Percentiles rank a stretch among this genome's conserved stretches.
Evolutionary conservation across 2,113 vertebrate genomes (phyloP).

Genomic region (Myiozetetes cayanensis): DNA sequence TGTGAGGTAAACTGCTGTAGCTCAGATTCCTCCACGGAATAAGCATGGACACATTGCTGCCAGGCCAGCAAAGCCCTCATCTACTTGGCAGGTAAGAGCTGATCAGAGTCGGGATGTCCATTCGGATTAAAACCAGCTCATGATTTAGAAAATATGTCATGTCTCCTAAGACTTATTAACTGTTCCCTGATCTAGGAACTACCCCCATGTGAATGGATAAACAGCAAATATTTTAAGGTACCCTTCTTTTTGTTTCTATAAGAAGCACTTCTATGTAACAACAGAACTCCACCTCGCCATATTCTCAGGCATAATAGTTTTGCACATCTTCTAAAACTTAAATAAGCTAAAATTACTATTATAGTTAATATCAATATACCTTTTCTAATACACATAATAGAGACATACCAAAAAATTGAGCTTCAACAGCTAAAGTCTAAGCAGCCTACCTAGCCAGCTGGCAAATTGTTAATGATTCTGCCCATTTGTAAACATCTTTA

Average conservation of each 20-base stretch:
- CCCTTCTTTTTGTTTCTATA: not conserved
- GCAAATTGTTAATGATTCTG: not conserved
- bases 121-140: not conserved
- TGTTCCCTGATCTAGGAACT: not conserved
- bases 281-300: not conserved
- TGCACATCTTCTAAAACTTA: not conserved
- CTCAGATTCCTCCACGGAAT: not conserved
- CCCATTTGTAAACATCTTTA: constrained; percentile 25
- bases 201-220: not conserved
- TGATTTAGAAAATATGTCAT: not conserved
- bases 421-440: not conserved
- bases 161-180: not conserved
- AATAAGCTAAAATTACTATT: not conserved
- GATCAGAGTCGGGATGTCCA: not conserved
- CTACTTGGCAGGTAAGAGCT: not conserved
- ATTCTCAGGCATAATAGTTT: not conserved
- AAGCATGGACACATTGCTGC: not conserved
- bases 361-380: not conserved
- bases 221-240: not conserved
- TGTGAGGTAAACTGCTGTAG: not conserved
- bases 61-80: not conserved
- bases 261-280: not conserved
- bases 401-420: not conserved
- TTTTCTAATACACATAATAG: not conserved
- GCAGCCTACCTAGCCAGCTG: not conserved